phyloP scores from a whole-genome alignment of 2,797 vertebrate species.

The Falco biarmicus region DNA sequence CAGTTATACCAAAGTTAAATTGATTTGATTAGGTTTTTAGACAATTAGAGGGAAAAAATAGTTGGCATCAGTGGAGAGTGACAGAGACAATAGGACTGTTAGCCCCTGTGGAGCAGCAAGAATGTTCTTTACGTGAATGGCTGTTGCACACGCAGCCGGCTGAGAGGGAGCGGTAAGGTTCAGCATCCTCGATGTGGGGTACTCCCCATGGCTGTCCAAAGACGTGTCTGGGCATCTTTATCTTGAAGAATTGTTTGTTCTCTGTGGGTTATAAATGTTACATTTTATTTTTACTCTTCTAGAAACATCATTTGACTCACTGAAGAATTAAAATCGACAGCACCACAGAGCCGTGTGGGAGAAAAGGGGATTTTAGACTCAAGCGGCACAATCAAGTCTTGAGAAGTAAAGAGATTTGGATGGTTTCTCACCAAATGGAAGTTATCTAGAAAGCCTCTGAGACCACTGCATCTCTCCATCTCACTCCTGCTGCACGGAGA shows the following conservation, averaged over 20 bases:
- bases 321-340: background rate
- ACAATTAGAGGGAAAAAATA: background rate
- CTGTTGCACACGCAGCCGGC: background rate
- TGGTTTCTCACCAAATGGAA: conserved; percentile 43
- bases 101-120: background rate
- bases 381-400: background rate
- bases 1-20: background rate
- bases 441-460: background rate
- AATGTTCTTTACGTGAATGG: background rate
- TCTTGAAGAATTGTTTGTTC: background rate
- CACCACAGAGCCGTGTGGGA: background rate
- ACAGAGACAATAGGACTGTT: background rate
- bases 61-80: background rate
- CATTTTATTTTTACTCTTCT: conserved; percentile 48
- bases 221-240: background rate
- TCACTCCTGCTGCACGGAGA: background rate
- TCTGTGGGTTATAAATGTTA: background rate
- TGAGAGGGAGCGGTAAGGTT: background rate
- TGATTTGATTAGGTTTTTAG: background rate
- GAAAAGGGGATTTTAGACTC: conserved; percentile 25
- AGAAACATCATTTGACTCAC: conserved; percentile 21
- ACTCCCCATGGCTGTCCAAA: background rate
- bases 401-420: background rate
- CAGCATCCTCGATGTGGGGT: background rate
- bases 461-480: background rate